phyloP scores from a whole-genome alignment of 2,888 invertebrate genomes.

The Argyresthia goedartella region DNA sequence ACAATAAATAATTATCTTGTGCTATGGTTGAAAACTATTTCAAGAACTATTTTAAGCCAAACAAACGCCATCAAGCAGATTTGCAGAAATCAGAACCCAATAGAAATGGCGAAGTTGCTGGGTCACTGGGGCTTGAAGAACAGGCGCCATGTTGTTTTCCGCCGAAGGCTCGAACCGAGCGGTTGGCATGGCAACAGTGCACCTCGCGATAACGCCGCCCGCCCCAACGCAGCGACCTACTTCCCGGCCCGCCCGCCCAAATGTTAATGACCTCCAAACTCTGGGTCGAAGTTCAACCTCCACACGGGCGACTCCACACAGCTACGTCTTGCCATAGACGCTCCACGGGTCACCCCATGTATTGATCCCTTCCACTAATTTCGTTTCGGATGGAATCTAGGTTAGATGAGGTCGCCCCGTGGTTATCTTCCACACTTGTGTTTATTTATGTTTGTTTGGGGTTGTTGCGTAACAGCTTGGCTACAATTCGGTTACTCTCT shows the following conservation, averaged over 20 bases:
- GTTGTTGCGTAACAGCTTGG: no score
- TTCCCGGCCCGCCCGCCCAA: slow-evolving; percentile 43
- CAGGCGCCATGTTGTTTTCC: background rate
- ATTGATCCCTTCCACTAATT: slow-evolving; percentile 46
- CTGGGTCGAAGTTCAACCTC: slow-evolving; percentile 67
- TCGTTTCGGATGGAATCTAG: slow-evolving; percentile 46
- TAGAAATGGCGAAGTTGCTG: no score
- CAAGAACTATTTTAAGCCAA: no score
- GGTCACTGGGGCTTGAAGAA: background rate
- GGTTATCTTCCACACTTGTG: background rate
- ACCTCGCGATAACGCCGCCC: slow-evolving; percentile 19
- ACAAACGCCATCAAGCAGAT: no score
- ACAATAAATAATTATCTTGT: no score
- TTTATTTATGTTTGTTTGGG: background rate
- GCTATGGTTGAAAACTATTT: no score
- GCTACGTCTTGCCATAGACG: slow-evolving; percentile 5
- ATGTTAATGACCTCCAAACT: slow-evolving; percentile 72
- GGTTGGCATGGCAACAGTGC: slow-evolving; percentile 39
- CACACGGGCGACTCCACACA: slow-evolving; percentile 38
- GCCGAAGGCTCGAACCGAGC: slow-evolving; percentile 1
- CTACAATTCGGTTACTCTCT: no score
- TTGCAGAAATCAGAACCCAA: no score
- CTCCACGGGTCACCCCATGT: slow-evolving; percentile 53
- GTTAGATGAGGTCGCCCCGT: slow-evolving; percentile 29
- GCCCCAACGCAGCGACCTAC: slow-evolving; percentile 44